Evolutionary conservation across 2,797 vertebrate species (phyloP).

Genomic region (Cryptoblepharus egeriae): DNA sequence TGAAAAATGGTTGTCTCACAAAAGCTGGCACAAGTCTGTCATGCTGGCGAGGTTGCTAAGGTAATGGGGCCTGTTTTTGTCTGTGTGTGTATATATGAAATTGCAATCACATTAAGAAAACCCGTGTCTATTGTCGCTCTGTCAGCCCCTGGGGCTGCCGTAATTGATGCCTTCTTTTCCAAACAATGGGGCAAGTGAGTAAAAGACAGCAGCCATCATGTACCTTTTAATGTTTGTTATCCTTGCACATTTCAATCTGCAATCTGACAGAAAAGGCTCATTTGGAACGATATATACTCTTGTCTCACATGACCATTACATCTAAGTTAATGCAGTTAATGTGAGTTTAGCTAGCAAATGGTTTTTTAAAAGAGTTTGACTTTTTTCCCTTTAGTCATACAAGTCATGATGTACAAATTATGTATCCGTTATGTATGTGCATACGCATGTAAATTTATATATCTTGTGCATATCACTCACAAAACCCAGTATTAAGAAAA

Average conservation of each 20-base stretch:
- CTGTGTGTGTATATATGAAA: background rate
- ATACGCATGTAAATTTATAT: background rate
- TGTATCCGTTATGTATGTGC: background rate
- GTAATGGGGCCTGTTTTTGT: background rate
- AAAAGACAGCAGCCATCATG: background rate
- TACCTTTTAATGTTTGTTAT: background rate
- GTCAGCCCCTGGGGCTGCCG: constrained; percentile 18
- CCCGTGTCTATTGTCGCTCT: constrained; percentile 32
- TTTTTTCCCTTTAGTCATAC: too few species aligned
- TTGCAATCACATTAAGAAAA: constrained; percentile 22
- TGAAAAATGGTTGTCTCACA: background rate
- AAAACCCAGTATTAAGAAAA: background rate
- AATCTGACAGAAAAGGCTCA: background rate
- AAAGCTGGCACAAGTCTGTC: background rate
- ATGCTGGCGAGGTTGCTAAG: constrained; percentile 8
- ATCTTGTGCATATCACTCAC: background rate
- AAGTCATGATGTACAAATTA: too few species aligned
- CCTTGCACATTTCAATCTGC: background rate
- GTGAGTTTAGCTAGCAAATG: constrained; percentile 1
- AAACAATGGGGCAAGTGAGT: background rate
- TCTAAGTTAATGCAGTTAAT: background rate
- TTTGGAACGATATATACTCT: background rate
- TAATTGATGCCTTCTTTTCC: constrained; percentile 28
- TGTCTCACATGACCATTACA: background rate
- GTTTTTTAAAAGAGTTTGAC: background rate